Evolutionary conservation across 2,113 vertebrate genomes (phyloP), one percentile per base, ranked within the genome.

Genomic region (Bucco capensis): DNA sequence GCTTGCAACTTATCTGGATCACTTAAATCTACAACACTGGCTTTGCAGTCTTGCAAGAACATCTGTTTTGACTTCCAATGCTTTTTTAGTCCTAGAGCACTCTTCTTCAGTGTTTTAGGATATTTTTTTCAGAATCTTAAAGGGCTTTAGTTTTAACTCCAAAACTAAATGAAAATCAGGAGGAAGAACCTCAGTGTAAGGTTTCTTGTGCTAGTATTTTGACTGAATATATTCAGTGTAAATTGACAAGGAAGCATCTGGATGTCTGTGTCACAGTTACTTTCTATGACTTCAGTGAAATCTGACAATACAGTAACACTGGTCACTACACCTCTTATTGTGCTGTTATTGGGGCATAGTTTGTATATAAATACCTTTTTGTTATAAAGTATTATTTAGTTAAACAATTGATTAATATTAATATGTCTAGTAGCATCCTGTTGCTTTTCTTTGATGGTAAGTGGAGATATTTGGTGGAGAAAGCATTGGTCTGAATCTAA

Each of bases 21-120:
- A 73, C 54, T 93, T 92, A 86, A 93, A 87, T 83, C 74, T 87
- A 86, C 81, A 93, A 82, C 15, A 23, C 67, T 77, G 89, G 76
- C 86, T 95, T 96, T 93, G 31, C 86, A 73, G 77, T 57, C 71
- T 88, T 89, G 54, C 58, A 80, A 70, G 78, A 90, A 90, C 86
- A 89, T 96, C 91, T 94, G 88, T 89, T 94, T 94, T 94, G 72
- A 77, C 90, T 95, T 92, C 70, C 76, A 80, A 1, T 60, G 54
- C 30, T 86, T 77, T 96, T 90, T 86, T 65, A 83, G 83, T 42
- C 73, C 80, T 89, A 78, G 38, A 90, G 82, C 31, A 46, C 49
- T 67, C 22, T 62, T 78, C 57, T 78, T 74, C 37, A 67, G 23
- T 73, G 31, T 54, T 72, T 80, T 67, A 60, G 38, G 35, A 61